phyloP scores from a whole-genome alignment of 2,797 vertebrate species.

The Labroides dimidiatus region DNA sequence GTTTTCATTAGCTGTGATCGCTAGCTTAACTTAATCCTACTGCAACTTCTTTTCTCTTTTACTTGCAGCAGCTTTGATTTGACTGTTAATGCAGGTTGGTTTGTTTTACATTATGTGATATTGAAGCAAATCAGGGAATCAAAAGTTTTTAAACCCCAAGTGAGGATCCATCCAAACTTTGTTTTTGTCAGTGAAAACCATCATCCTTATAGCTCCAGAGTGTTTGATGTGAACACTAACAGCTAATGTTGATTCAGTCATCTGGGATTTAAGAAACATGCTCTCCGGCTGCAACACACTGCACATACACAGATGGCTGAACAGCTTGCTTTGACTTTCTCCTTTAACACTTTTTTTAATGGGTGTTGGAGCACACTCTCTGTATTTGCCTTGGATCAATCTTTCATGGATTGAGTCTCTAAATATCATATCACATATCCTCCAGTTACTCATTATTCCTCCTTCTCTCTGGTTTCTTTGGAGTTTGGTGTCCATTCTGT shows the following conservation, averaged over 20 bases:
- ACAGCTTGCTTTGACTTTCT: constrained; percentile 73
- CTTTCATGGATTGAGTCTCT: constrained; percentile 41
- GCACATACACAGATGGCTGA: constrained; percentile 71
- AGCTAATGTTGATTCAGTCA: constrained; percentile 43
- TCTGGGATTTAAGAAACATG: constrained; percentile 9
- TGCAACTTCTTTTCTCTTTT: too few relatives aligned
- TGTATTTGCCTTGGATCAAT: constrained; percentile 50
- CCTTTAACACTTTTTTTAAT: constrained; percentile 60
- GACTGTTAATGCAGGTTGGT: too few relatives aligned
- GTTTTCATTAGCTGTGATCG: too few relatives aligned
- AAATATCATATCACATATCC: constrained; percentile 63
- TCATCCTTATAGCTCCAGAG: constrained; percentile 14
- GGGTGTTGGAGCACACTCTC: constrained; percentile 37
- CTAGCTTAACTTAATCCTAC: too few relatives aligned
- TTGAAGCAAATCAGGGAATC: too few relatives aligned
- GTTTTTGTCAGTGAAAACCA: constrained; percentile 6
- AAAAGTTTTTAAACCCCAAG: too few relatives aligned
- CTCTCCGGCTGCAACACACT: constrained; percentile 22
- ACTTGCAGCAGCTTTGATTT: too few relatives aligned
- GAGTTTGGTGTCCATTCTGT: constrained; percentile 45
- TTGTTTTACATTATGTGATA: too few relatives aligned
- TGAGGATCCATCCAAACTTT: constrained; percentile 12
- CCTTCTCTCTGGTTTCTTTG: constrained; percentile 8
- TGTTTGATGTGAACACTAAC: constrained; percentile 33
- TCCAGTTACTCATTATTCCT: constrained; percentile 40